Evolutionary conservation across 2,888 invertebrate genomes (phyloP), one percentile per base, ranked within the genome.

Genomic region (Mythimna albipuncta): DNA sequence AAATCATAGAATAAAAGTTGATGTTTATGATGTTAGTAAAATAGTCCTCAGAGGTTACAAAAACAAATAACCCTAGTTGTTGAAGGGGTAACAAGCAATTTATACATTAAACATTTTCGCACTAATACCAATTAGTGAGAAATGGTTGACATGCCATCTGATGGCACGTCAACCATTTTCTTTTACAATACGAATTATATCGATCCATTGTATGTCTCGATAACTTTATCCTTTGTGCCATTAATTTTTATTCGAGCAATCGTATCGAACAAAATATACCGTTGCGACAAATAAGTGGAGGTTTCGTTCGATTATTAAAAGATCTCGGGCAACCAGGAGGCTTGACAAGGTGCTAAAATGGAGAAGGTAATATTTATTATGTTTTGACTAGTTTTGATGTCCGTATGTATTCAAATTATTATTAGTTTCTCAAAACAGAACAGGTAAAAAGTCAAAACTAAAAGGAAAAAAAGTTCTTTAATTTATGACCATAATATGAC

Each of bases 241-340:
- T 83, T 88, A 87, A 91, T 91, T 90, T 89, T 88, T 89, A 89
- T 88, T 89, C 87, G 83, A 84, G 82, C 89, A 88, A 89, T 89
- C 81, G 86, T 83, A 84, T 83, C 87, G 84, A 75, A 79, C 76
- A 82, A 89, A 90, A 88, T 87, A 82, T 81, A 83, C 68, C 75
- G 82, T 81, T 82, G 81, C 72, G 80, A 82, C 86, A 86, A 87
- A 82, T 84, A 79, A 79, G 79, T 75, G 76, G 70, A 77, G 75
- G 85, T 82, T 82, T 69, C 47, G 74, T 79, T 67, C 72, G 85
- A 79, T 89, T 88, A 89, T 91, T 91, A 90, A 88, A 89, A 87
- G 69, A 85, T 83, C 77, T 77, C 57, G 64, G 9, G 57, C 41
- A 71, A 74, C 75, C 62, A 59, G 7, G 67, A 81, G 44, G 32